phyloP scores from a whole-genome alignment of 2,113 vertebrate genomes.

The Ibidorhyncha struthersii region DNA sequence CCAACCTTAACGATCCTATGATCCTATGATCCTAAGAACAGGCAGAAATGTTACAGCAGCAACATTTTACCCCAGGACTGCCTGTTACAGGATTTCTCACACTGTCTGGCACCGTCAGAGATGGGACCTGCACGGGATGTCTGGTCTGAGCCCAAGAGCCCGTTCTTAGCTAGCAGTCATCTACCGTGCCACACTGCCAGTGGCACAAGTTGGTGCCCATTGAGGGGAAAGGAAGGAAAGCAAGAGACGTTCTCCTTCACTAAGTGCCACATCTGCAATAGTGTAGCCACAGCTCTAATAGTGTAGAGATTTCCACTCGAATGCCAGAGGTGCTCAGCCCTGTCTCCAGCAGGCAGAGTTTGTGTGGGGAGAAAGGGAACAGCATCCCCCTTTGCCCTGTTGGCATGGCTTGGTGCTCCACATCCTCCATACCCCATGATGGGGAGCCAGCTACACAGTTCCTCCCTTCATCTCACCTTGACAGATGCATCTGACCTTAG shows the following conservation, averaged over 20 bases:
- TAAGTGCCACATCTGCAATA: not conserved
- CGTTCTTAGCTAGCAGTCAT: not conserved
- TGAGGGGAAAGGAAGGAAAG: not conserved
- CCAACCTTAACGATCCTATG: too few species aligned
- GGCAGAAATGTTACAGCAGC: not conserved
- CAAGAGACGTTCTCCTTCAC: not conserved
- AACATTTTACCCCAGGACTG: not conserved
- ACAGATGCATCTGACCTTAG: not conserved
- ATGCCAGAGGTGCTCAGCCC: not conserved
- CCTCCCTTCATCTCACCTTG: not conserved
- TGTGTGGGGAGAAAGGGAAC: not conserved
- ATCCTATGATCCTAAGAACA: too few species aligned
- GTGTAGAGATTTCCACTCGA: fast-evolving
- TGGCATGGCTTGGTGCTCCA: not conserved
- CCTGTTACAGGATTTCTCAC: not conserved
- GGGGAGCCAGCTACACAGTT: not conserved
- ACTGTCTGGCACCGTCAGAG: not conserved
- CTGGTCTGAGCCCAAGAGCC: not conserved
- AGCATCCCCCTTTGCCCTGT: not conserved
- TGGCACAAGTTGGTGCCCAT: not conserved
- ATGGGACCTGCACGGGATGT: not conserved
- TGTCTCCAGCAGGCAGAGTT: not conserved
- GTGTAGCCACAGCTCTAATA: fast-evolving
- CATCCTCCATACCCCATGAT: fast-evolving
- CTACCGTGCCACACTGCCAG: fast-evolving